Percentiles rank a stretch among this genome's conserved stretches.
Evolutionary conservation across 1,140 invertebrate species (phyloP).

Genomic region (Tetranychus cinnabarinus): DNA sequence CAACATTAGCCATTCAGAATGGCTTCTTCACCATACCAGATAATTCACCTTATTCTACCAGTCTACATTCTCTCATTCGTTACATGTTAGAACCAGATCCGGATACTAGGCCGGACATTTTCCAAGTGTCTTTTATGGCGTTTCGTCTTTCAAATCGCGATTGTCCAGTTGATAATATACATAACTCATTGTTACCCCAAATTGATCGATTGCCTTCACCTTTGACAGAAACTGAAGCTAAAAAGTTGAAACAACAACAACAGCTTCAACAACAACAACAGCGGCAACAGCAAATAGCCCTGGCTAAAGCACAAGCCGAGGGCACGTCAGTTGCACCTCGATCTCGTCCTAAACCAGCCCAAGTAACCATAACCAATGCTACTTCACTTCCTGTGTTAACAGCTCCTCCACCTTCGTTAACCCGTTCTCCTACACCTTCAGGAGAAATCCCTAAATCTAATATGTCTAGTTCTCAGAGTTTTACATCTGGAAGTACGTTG

Average conservation of each 20-base stretch:
- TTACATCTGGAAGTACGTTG: not conserved
- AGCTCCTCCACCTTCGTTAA: conserved; percentile 2
- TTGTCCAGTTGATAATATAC: conserved; percentile 55
- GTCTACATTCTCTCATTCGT: conserved; percentile 27
- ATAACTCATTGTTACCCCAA: conserved; percentile 17
- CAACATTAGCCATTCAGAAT: conserved; percentile 72
- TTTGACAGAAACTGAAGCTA: conserved; percentile 1
- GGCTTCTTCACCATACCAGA: conserved; percentile 69
- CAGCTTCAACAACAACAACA: not conserved
- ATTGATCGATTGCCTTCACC: conserved; percentile 1
- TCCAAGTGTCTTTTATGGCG: conserved; percentile 54
- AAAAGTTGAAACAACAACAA: not conserved
- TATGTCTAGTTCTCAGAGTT: not conserved
- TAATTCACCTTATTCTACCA: conserved; percentile 40
- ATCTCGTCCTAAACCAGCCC: conserved; percentile 42
- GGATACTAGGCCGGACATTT: conserved; percentile 62
- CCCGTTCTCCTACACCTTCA: conserved; percentile 1
- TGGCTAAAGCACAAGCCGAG: not conserved
- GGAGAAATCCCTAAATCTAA: not conserved
- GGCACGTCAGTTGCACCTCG: conserved; percentile 38
- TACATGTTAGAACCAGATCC: conserved; percentile 64
- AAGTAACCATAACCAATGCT: conserved; percentile 4
- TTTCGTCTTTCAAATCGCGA: conserved; percentile 46
- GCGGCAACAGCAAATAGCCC: not conserved
- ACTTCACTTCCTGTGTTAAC: conserved; percentile 11